Percentiles rank a stretch among this genome's conserved stretches.
Evolutionary conservation across 2,888 invertebrate species (phyloP).

Genomic region (Parasteatoda lunata): DNA sequence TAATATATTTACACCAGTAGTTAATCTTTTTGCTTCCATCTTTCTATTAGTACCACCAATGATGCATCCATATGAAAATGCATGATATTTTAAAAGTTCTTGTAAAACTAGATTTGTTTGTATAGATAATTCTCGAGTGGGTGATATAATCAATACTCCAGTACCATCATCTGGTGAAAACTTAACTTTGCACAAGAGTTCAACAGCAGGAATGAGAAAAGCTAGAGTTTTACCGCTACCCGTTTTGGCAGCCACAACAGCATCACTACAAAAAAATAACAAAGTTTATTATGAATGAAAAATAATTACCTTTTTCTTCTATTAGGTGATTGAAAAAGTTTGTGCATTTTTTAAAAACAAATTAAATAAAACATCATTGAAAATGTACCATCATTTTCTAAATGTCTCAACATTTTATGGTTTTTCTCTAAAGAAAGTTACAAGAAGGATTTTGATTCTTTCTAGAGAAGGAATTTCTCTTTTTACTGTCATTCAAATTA

Average conservation of each 20-base stretch:
- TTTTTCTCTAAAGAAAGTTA: too few relatives aligned
- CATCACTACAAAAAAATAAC: slow-evolving; percentile 78
- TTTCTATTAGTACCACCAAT: slow-evolving; percentile 96
- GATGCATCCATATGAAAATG: slow-evolving; percentile 91
- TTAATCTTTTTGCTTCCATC: slow-evolving; percentile 91
- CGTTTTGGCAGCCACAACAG: slow-evolving; percentile 96
- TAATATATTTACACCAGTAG: slow-evolving; percentile 91
- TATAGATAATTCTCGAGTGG: slow-evolving; percentile 97
- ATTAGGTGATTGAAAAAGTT: too few relatives aligned
- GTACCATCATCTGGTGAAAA: slow-evolving; percentile 96
- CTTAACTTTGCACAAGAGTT: slow-evolving; percentile 89
- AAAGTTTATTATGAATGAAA: neutral
- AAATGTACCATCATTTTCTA: too few relatives aligned
- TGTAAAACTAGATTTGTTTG: slow-evolving; percentile 97
- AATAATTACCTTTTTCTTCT: too few relatives aligned
- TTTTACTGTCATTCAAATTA: too few relatives aligned
- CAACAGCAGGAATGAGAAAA: slow-evolving; percentile 94
- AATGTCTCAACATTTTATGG: too few relatives aligned
- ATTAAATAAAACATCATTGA: too few relatives aligned
- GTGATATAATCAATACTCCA: slow-evolving; percentile 94
- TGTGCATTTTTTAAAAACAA: too few relatives aligned
- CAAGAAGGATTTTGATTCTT: too few relatives aligned
- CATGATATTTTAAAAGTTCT: slow-evolving; percentile 91
- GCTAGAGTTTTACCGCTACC: slow-evolving; percentile 98
- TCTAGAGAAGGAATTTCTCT: too few relatives aligned